Evolutionary conservation across 1,140 invertebrate species (phyloP).

Genomic region (Triops longicaudatus): DNA sequence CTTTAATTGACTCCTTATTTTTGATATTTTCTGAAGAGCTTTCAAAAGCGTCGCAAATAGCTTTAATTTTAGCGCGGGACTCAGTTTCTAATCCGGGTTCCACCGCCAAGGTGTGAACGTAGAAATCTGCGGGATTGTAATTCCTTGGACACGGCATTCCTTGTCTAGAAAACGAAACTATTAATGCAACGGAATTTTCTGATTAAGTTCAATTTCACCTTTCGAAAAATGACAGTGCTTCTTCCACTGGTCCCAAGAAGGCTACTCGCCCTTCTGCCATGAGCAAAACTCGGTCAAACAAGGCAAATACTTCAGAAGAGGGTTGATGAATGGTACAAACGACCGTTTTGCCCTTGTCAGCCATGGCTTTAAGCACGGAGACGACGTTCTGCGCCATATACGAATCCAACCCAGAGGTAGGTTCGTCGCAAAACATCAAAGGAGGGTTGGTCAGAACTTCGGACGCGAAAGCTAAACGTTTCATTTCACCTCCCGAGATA

Average conservation of each 20-base stretch:
- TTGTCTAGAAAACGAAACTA: constrained; percentile 30
- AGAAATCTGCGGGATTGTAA: constrained; percentile 94
- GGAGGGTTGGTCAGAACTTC: constrained; percentile 90
- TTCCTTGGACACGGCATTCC: constrained; percentile 52
- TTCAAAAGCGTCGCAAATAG: constrained; percentile 66
- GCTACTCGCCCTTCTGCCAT: constrained; percentile 88
- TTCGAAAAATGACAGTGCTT: constrained; percentile 72
- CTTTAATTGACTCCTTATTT: constrained; percentile 31
- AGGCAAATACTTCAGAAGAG: constrained; percentile 80
- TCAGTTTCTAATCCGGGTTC: constrained; percentile 66
- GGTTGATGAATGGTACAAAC: constrained; percentile 94
- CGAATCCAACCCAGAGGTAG: constrained; percentile 89
- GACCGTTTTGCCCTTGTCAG: constrained; percentile 79
- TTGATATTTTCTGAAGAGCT: constrained; percentile 41
- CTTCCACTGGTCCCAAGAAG: constrained; percentile 70
- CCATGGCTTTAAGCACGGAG: constrained; percentile 49
- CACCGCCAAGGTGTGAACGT: constrained; percentile 81
- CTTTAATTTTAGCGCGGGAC: constrained; percentile 46
- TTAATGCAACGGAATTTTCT: background rate
- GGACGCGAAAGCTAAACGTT: constrained; percentile 88
- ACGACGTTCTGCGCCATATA: constrained; percentile 87
- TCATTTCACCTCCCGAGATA: constrained; percentile 91
- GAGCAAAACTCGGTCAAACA: constrained; percentile 83
- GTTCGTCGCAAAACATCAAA: constrained; percentile 94
- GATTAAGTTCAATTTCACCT: constrained; percentile 50